Percentiles rank a stretch among this genome's conserved stretches.
These are phyloP conservation scores for Talpa occidentalis DNA, from an alignment of 2,113 vertebrate genomes.

Conservation along the genomic window DNA sequence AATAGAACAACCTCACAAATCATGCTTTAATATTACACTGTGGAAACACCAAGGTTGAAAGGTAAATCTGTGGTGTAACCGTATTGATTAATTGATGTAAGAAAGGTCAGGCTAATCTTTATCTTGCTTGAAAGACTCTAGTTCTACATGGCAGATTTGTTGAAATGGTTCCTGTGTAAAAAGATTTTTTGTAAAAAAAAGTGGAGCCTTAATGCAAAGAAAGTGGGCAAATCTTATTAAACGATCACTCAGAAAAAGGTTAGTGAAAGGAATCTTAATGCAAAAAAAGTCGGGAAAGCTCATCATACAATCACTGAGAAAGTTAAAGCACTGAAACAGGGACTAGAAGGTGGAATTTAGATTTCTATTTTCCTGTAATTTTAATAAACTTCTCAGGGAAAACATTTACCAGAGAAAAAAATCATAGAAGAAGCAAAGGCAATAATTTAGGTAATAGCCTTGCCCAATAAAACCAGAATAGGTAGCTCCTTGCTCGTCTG, in stretches of 20 bases:
- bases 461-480: neutral
- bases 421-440: neutral
- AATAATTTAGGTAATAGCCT: neutral
- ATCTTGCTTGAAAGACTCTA: constrained; percentile 65
- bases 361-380: constrained; percentile 42
- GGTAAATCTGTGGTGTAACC: constrained; percentile 68
- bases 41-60: constrained; percentile 73
- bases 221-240: constrained; percentile 17
- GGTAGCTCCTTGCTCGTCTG: neutral
- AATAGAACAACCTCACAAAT: constrained; percentile 50
- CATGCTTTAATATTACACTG: constrained; percentile 33
- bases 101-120: constrained; percentile 82
- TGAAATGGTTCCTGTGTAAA: constrained; percentile 68
- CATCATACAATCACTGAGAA: constrained; percentile 4
- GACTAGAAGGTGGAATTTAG: neutral
- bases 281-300: constrained; percentile 26
- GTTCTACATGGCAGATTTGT: constrained; percentile 64
- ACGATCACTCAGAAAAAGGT: constrained; percentile 36
- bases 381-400: neutral
- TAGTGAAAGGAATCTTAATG: constrained; percentile 31
- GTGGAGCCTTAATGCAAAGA: neutral
- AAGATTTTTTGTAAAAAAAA: constrained; percentile 14
- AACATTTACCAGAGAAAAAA: neutral
- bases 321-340: neutral
- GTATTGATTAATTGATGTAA: constrained; percentile 81